Conservation (phyloP, 2,113 vertebrate genomes). For the Penelope pileata region DNA sequence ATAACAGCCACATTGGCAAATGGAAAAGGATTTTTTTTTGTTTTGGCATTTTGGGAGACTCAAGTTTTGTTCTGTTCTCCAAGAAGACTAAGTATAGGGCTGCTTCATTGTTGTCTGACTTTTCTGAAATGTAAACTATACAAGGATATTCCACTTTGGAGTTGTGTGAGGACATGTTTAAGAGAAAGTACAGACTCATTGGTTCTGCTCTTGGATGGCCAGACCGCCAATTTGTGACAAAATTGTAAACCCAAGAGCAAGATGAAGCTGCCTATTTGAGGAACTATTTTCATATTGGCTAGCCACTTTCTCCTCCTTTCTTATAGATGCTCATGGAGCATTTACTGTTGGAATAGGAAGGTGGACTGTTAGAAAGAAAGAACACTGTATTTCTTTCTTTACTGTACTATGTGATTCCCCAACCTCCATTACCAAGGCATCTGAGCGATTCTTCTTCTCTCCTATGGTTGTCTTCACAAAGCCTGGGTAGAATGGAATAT, state of each 20-base stretch:
- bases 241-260: background rate
- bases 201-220: rapidly evolving
- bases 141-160: background rate
- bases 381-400: background rate
- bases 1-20: background rate
- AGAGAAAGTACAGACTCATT: background rate
- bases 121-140: background rate
- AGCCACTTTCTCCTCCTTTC: background rate
- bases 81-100: background rate
- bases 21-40: constrained; percentile 22
- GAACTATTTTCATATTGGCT: background rate
- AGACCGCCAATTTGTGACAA: background rate
- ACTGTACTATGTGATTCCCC: background rate
- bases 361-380: background rate
- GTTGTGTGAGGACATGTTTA: background rate
- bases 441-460: background rate
- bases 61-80: background rate
- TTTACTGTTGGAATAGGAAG: background rate
- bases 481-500: background rate
- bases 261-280: background rate
- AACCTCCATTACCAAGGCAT: rapidly evolving
- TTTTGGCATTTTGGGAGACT: background rate
- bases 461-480: background rate
- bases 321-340: background rate
- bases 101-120: background rate